phyloP scores from a whole-genome alignment of 1,140 invertebrate species.

The Epicauta chinensis region DNA sequence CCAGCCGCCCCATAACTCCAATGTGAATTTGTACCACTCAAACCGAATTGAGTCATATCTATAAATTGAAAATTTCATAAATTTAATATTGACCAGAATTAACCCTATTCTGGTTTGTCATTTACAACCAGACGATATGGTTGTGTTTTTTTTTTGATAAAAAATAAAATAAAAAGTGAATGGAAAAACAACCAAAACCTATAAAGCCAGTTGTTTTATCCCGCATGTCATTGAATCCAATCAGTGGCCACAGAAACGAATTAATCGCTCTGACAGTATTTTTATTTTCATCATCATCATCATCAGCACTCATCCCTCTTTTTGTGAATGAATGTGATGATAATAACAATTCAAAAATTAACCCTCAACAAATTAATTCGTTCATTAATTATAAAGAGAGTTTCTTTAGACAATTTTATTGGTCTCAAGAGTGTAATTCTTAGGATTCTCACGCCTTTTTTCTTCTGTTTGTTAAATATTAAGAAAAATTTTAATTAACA shows the following conservation, averaged over 20 bases:
- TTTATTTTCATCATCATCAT: slow-evolving; percentile 12
- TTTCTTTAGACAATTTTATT: too few species aligned
- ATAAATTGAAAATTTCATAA: slow-evolving; percentile 26
- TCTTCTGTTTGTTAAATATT: too few species aligned
- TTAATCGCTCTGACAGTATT: slow-evolving; percentile 24
- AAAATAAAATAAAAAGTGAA: too few species aligned
- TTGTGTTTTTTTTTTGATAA: too few species aligned
- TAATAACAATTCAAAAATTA: too few species aligned
- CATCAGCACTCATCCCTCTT: too few species aligned
- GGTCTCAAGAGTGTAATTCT: too few species aligned
- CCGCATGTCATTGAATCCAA: slow-evolving; percentile 33
- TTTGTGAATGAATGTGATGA: too few species aligned
- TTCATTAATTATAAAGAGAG: too few species aligned
- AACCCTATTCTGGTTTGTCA: slow-evolving; percentile 10
- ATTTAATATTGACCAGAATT: background rate
- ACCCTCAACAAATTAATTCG: too few species aligned
- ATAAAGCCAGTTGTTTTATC: slow-evolving; percentile 26
- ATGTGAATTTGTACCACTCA: slow-evolving; percentile 70
- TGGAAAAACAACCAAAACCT: slow-evolving; percentile 12
- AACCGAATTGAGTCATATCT: slow-evolving; percentile 74
- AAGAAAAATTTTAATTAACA: background rate
- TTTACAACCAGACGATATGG: slow-evolving; percentile 16
- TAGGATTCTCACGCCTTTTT: too few species aligned
- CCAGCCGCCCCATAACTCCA: slow-evolving; percentile 78
- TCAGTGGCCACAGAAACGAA: slow-evolving; percentile 28